These are phyloP conservation scores for Micropoecilia bifurca DNA, from an alignment of 2,797 vertebrate species.

Conservation along the genomic window DNA sequence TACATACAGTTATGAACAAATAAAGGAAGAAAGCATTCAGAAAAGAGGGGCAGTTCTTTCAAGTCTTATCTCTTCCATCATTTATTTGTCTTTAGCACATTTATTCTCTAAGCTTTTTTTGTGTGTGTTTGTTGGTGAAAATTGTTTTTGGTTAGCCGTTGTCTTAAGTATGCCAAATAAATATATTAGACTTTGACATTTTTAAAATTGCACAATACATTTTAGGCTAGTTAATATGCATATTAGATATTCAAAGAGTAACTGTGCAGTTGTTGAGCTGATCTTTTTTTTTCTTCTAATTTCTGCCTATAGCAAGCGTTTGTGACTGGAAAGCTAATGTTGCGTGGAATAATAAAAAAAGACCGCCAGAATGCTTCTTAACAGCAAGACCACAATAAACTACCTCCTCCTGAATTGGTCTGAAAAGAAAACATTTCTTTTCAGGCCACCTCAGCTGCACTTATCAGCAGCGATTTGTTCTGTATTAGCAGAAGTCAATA, in stretches of 20 bases:
- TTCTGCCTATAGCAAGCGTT: background rate
- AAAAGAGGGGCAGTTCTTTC: background rate
- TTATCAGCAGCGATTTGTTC: conserved; percentile 1
- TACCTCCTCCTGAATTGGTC: background rate
- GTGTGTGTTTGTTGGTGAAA: background rate
- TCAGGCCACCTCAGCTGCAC: background rate
- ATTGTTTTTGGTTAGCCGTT: background rate
- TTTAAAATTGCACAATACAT: conserved; percentile 7
- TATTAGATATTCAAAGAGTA: conserved; percentile 32
- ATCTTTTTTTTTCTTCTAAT: background rate
- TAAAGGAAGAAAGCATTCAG: background rate
- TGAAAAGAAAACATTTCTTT: background rate
- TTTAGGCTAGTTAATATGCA: conserved; percentile 1
- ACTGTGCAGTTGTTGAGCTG: background rate
- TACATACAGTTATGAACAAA: background rate
- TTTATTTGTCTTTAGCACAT: background rate
- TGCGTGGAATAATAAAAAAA: background rate
- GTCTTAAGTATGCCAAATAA: background rate
- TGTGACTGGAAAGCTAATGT: background rate
- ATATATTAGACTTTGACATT: background rate
- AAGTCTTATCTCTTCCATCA: background rate
- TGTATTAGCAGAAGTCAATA: background rate
- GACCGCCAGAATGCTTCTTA: background rate
- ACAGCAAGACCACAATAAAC: background rate
- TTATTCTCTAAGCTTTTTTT: background rate